Conservation (phyloP, 2,797 vertebrate genomes). For the Dromococcyx pavoninus region DNA sequence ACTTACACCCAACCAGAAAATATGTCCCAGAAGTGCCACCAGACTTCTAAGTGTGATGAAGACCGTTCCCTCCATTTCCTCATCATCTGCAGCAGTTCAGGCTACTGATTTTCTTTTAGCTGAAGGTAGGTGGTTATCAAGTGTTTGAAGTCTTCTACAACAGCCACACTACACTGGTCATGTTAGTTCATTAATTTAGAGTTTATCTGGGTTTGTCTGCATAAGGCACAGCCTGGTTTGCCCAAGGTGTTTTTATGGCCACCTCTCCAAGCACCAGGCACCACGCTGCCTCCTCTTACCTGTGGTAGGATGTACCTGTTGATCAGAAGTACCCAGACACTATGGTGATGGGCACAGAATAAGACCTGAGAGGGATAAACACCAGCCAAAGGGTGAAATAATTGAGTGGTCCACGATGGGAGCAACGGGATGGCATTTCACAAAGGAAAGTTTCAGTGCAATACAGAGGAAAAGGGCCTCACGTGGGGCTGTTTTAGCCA, state of each 20-base stretch:
- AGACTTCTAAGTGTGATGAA: background rate
- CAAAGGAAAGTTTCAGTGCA: background rate
- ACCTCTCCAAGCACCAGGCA: background rate
- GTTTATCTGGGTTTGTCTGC: background rate
- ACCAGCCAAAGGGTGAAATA: background rate
- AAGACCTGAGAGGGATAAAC: background rate
- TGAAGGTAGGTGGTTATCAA: too few relatives aligned
- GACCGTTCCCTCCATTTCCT: background rate
- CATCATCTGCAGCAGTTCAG: background rate
- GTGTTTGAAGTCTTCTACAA: background rate
- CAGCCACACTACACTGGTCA: rapidly evolving
- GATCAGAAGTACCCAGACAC: background rate
- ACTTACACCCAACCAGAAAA: background rate
- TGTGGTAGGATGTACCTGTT: rapidly evolving
- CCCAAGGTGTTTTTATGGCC: background rate
- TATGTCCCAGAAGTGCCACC: background rate
- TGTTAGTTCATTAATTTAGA: background rate
- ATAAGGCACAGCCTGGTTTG: background rate
- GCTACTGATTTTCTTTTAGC: background rate
- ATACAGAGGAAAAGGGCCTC: background rate
- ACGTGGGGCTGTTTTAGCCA: background rate
- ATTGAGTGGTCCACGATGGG: background rate
- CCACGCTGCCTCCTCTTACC: rapidly evolving
- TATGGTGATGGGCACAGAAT: background rate
- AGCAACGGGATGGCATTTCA: background rate